Conservation (phyloP, 1,140 invertebrate species). For the Achroia grisella region DNA sequence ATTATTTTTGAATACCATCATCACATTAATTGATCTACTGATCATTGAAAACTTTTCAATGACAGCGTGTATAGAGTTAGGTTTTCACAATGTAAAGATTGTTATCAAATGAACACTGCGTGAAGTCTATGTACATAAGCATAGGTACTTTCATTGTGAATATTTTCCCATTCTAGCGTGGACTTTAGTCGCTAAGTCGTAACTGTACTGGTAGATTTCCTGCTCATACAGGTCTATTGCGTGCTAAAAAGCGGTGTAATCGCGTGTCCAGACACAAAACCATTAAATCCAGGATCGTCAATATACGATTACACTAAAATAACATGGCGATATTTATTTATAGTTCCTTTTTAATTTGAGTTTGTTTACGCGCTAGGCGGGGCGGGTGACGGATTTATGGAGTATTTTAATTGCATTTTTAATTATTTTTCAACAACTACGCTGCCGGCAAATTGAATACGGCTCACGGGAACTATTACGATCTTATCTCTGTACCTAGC, state of each 20-base stretch:
- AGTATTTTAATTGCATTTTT: conserved; percentile 63
- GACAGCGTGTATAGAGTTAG: too few relatives aligned
- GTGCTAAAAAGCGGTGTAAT: conserved; percentile 1
- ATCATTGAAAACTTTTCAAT: too few relatives aligned
- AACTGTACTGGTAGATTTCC: too few relatives aligned
- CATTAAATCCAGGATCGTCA: conserved; percentile 26
- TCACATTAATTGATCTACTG: too few relatives aligned
- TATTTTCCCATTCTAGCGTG: too few relatives aligned
- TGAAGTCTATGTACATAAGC: too few relatives aligned
- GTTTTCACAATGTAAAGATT: too few relatives aligned
- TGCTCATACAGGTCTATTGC: too few relatives aligned
- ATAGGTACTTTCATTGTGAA: too few relatives aligned
- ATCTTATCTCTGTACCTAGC: conserved; percentile 19
- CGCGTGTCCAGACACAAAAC: conserved; percentile 13
- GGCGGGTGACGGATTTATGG: conserved; percentile 60
- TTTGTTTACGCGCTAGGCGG: conserved; percentile 35
- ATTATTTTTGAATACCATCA: too few relatives aligned
- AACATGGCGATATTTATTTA: conserved; percentile 41
- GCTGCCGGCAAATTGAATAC: conserved; percentile 58
- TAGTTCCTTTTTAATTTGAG: conserved; percentile 34
- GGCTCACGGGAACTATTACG: conserved; percentile 17
- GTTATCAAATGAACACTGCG: too few relatives aligned
- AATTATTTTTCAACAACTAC: conserved; percentile 61
- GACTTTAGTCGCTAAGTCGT: too few relatives aligned
- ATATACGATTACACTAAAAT: conserved; percentile 34